Evolutionary conservation across 2,888 invertebrate genomes (phyloP).

Genomic region (Myopa testacea): DNA sequence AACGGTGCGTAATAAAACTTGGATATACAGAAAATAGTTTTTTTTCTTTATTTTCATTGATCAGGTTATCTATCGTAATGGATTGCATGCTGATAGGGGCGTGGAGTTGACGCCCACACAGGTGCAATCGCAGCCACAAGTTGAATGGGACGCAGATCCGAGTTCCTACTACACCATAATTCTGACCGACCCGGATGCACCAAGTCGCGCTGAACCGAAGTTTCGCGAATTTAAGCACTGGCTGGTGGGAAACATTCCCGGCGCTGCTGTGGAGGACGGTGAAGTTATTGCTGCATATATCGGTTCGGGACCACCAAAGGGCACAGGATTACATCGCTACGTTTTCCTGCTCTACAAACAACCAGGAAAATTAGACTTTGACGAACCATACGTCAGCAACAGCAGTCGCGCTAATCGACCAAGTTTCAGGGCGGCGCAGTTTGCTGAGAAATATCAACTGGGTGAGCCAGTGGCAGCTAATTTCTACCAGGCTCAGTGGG

Average conservation of each 20-base stretch:
- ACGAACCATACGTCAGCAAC: conserved; percentile 60
- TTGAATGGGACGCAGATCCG: conserved; percentile 59
- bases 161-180: conserved; percentile 62
- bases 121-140: conserved; percentile 63
- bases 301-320: conserved; percentile 86
- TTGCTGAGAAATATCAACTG: conserved; percentile 80
- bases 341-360: conserved; percentile 84
- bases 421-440: conserved; percentile 76
- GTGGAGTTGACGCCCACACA: conserved; percentile 81
- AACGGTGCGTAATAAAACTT: conserved; percentile 22
- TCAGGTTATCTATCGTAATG: conserved; percentile 59
- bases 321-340: conserved; percentile 83
- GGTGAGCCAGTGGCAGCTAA: conserved; percentile 84
- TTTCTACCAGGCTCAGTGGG: conserved; percentile 83
- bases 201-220: conserved; percentile 81
- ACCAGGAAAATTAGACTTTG: conserved; percentile 58
- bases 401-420: conserved; percentile 70
- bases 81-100: conserved; percentile 72
- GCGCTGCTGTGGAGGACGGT: conserved; percentile 76
- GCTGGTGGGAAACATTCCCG: conserved; percentile 89
- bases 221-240: conserved; percentile 92
- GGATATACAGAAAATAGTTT: neutral
- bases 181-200: conserved; percentile 85
- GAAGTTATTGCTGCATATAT: conserved; percentile 83
- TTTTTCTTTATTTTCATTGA: neutral